Evolutionary conservation across 2,113 vertebrate genomes (phyloP), one percentile per base, ranked within the genome.

Genomic region (Brachirus orientalis): DNA sequence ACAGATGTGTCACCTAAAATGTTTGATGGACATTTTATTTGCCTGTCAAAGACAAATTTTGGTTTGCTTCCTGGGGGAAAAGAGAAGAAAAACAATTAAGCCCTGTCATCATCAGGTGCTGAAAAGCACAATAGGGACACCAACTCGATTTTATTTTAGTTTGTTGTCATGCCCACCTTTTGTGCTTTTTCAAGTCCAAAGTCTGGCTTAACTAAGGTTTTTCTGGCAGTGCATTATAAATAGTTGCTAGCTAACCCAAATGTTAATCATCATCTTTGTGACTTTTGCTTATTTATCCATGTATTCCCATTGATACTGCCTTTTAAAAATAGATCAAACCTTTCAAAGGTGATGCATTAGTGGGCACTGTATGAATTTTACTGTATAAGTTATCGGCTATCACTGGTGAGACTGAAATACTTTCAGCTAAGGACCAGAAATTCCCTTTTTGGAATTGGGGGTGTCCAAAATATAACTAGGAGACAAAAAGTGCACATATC

Each of bases 211-310:
- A 54, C 17, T n/a, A n/a, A n/a, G n/a, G n/a, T 28, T 74, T 76
- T 70, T 46, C 50, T 73, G 59, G 58, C 62, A 51, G 37, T 50
- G 55, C 64, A 76, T 67, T 71, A 67, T 79, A 47, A 85, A 72
- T 72, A 69, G 82, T 86, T 88, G 77, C 74, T 69, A 67, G 18
- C 72, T 43, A 75, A 88, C 77, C 64, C 17, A 3, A 8, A 62
- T 71, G 51, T 66, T 60, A 80, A 75, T 84, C 77, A 70, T 63
- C 63, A 57, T 66, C 54, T 60, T 54, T 82, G 8, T 36, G 51
- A 77, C 61, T 75, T 71, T 82, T 28, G 28, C n/a, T n/a, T n/a
- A n/a, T n/a, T n/a, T n/a, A n/a, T n/a, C n/a, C n/a, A n/a, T n/a
- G n/a, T n/a, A n/a, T n/a, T n/a, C n/a, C n/a, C n/a, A n/a, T n/a